These are phyloP conservation scores for Zootoca vivipara DNA, from an alignment of 2,113 vertebrate genomes.

Conservation along the genomic window DNA sequence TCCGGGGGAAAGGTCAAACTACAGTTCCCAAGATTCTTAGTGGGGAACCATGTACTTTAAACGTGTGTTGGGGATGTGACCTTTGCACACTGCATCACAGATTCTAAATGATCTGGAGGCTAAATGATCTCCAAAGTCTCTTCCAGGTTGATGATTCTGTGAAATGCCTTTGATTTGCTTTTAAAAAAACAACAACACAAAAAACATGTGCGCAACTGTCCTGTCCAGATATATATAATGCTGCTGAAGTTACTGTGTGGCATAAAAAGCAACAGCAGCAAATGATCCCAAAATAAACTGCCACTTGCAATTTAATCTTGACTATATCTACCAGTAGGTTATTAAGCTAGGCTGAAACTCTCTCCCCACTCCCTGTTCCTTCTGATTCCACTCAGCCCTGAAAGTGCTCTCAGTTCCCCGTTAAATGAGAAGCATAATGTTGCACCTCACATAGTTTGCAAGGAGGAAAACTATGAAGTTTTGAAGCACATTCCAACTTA, in stretches of 20 bases:
- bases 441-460: background rate
- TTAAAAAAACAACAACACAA: background rate
- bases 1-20: too few species aligned
- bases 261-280: background rate
- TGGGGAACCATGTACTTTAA: too few species aligned
- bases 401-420: background rate
- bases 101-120: background rate
- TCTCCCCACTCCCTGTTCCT: background rate
- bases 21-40: too few species aligned
- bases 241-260: background rate
- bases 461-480: background rate
- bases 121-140: background rate
- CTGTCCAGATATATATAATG: background rate
- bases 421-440: background rate
- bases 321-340: background rate
- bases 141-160: background rate
- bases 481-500: background rate
- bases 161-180: background rate
- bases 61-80: too few species aligned
- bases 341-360: background rate
- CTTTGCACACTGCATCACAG: background rate
- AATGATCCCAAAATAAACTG: background rate
- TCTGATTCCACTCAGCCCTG: background rate
- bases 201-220: background rate
- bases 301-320: background rate